Evolutionary conservation across 2,888 invertebrate genomes (phyloP), one percentile per base, ranked within the genome.

Genomic region (Cataglyphis cursor): DNA sequence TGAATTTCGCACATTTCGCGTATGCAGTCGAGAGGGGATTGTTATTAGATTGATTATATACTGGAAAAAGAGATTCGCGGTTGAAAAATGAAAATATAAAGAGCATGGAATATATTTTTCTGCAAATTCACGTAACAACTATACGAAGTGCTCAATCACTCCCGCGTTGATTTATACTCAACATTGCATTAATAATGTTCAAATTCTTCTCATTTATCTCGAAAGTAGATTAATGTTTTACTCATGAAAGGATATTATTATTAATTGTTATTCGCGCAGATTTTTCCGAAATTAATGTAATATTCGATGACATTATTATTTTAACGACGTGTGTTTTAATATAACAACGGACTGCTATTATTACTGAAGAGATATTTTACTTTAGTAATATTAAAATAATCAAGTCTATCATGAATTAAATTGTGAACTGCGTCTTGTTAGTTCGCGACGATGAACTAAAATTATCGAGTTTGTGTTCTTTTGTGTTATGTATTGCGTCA

Each of bases 401-500:
- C 48, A 18, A 48, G 48, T 44, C 6, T 51, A 51, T 51, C 15
- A 3, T 18, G 44, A n/a, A 28, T 74, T 21, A 41, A 75, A 31
- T 44, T 62, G 51, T 41, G 21, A 76, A 12, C 21, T 28, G 18
- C 75, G 48, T 12, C 41, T 31, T 57, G 28, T 28, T 57, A 57
- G 3, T 15, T 76, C 57, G 59, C 41, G 57, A 28, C 28, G 65
- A 65, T 65, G n/a, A 41, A 18, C 28, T 31, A 24, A 35, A 15
- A 44, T 66, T 78, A 44, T 68, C 31, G 31, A 31, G 31, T 44
- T 44, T 12, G 15, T 21, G 54, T 75, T 76, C 54, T 28, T 44
- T 44, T 12, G 35, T 31, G 51, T 35, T 51, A 12, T 21, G n/a
- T 66, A 65, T 41, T 28, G 81, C 51, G 51, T 84, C 83, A 70